Conservation (phyloP, 53 echinoderm and acorn worm genomes). For the Actinopyga echinites region DNA sequence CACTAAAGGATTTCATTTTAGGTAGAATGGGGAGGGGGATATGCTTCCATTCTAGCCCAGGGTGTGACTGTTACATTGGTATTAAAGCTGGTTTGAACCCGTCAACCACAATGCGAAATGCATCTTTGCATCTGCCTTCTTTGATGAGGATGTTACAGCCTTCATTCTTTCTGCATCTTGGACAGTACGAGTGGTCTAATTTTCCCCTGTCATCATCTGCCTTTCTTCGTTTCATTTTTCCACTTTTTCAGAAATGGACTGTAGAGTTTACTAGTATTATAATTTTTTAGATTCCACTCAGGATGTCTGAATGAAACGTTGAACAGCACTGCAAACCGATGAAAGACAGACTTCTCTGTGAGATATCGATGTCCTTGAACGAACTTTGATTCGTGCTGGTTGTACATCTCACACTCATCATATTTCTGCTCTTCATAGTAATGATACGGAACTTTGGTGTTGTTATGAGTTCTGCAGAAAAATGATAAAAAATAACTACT, state of each 20-base stretch:
- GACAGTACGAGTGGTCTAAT: not conserved
- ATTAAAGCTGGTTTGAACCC: too few species aligned
- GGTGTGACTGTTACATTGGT: too few species aligned
- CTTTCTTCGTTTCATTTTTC: conserved; percentile 6
- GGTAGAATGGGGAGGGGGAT: too few species aligned
- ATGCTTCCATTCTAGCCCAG: too few species aligned
- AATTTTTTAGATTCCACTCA: conserved; percentile 25
- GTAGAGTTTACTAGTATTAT: conserved; percentile 12
- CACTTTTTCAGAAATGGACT: conserved; percentile 32
- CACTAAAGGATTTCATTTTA: too few species aligned
- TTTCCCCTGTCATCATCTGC: not conserved
- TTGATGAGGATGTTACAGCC: too few species aligned
- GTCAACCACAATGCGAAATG: too few species aligned
- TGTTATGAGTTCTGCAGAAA: conserved; percentile 20
- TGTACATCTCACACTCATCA: conserved; percentile 45
- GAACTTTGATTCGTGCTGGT: conserved; percentile 28
- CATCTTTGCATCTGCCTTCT: too few species aligned
- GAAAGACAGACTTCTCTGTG: conserved; percentile 46
- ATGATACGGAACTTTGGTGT: conserved; percentile 27
- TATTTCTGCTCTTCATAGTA: conserved; percentile 44
- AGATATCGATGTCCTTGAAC: conserved; percentile 41
- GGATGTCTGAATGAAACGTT: conserved; percentile 26
- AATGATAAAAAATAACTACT: not conserved
- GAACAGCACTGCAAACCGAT: conserved; percentile 29
- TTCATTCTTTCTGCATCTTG: too few species aligned